Percentiles rank a stretch among this genome's conserved stretches.
phyloP scores from a whole-genome alignment of 2,113 vertebrate genomes.

The Lophotis ruficrista region DNA sequence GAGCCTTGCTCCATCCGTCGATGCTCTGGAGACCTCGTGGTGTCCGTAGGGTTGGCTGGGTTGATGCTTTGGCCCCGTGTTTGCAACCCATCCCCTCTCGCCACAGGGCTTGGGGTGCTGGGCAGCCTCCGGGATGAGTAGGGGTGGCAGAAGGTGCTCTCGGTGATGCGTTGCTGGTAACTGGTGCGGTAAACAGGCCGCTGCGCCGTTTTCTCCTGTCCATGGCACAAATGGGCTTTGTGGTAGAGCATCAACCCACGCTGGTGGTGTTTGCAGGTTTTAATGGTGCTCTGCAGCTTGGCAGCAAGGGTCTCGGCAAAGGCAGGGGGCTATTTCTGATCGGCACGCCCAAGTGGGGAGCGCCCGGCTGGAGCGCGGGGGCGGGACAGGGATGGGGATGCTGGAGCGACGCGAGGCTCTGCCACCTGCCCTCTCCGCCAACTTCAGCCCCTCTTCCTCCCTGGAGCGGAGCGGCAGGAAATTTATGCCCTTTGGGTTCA shows the following conservation, averaged over 20 bases:
- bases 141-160: not conserved
- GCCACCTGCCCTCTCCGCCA: not conserved
- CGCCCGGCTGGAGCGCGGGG: rapidly evolving
- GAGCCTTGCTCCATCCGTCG: rapidly evolving
- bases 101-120: rapidly evolving
- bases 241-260: rapidly evolving
- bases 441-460: not conserved
- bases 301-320: not conserved
- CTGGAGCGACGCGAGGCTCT: not conserved
- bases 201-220: not conserved
- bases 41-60: rapidly evolving
- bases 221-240: not conserved
- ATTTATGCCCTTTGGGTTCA: slow-evolving; percentile 44
- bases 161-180: rapidly evolving
- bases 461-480: not conserved
- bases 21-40: not conserved
- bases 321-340: not conserved
- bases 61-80: rapidly evolving
- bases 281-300: not conserved
- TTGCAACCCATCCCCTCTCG: not conserved
- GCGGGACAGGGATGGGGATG: not conserved
- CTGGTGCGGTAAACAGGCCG: not conserved
- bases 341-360: not conserved
- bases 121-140: not conserved
- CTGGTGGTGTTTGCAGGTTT: not conserved